Evolutionary conservation across 2,113 vertebrate species (phyloP).

Genomic region (Burhinus bistriatus): DNA sequence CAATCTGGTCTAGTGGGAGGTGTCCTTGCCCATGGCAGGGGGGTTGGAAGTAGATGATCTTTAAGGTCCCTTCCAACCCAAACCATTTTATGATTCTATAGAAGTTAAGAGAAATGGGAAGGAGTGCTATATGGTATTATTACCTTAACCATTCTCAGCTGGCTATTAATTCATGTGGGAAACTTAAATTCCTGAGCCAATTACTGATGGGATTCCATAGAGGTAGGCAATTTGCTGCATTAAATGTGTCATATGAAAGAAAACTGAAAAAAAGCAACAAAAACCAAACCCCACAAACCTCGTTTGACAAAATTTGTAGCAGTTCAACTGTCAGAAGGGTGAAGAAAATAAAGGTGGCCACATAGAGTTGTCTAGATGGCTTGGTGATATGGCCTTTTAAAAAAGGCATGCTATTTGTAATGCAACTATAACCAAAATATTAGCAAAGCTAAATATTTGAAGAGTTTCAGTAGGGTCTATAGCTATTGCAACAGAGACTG

Average conservation of each 20-base stretch:
- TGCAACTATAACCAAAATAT: neutral
- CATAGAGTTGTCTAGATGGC: neutral
- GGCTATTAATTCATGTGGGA: neutral
- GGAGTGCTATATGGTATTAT: neutral
- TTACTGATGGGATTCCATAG: neutral
- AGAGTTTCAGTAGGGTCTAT: neutral
- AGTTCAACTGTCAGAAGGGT: neutral
- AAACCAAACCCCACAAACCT: neutral
- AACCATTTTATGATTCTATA: no score
- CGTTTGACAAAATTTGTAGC: neutral
- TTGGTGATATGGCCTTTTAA: fast-evolving
- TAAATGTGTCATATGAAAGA: neutral
- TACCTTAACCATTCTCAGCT: neutral
- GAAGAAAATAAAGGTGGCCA: neutral
- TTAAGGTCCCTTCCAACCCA: no score
- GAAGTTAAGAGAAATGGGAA: neutral
- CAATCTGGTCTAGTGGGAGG: no score
- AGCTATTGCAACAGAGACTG: neutral
- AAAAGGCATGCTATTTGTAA: neutral
- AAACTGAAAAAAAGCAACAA: neutral
- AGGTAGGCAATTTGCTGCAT: neutral
- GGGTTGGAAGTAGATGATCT: no score
- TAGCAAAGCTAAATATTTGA: neutral
- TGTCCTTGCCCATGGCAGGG: no score
- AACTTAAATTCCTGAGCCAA: neutral